Conservation (phyloP, 2,113 vertebrate species). For the Hyperopisus bebe region DNA sequence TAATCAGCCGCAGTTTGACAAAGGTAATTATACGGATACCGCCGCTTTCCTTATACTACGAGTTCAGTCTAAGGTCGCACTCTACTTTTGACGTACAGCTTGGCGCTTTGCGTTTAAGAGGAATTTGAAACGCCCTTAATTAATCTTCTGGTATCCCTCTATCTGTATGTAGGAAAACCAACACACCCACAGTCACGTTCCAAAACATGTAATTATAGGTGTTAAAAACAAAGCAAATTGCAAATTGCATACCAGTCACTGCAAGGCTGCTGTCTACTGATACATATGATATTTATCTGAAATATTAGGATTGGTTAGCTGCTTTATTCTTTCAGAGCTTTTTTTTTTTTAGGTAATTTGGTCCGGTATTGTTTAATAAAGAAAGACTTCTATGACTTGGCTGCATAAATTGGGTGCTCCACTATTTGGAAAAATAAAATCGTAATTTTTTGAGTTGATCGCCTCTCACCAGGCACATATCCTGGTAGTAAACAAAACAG, state of each 20-base stretch:
- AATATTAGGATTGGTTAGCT: neutral
- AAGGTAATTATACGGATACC: neutral
- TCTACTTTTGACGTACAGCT: neutral
- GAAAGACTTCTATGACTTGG: neutral
- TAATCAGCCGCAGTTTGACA: neutral
- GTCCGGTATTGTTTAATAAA: neutral
- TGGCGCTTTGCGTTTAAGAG: neutral
- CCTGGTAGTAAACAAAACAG: neutral
- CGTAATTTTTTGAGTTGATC: neutral
- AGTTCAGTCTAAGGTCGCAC: neutral
- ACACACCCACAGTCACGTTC: neutral
- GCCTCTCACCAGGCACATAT: neutral
- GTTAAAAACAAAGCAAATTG: neutral
- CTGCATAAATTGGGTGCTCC: neutral
- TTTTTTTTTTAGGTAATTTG: neutral
- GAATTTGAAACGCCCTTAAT: neutral
- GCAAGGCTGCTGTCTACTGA: neutral
- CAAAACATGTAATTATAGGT: neutral
- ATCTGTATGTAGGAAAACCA: neutral
- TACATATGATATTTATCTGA: neutral
- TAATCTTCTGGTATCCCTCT: neutral
- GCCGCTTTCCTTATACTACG: neutral
- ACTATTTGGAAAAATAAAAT: neutral
- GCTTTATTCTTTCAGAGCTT: neutral
- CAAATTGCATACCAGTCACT: neutral